phyloP scores from a whole-genome alignment of 2,888 invertebrate species.

The Lysandra bellargus region DNA sequence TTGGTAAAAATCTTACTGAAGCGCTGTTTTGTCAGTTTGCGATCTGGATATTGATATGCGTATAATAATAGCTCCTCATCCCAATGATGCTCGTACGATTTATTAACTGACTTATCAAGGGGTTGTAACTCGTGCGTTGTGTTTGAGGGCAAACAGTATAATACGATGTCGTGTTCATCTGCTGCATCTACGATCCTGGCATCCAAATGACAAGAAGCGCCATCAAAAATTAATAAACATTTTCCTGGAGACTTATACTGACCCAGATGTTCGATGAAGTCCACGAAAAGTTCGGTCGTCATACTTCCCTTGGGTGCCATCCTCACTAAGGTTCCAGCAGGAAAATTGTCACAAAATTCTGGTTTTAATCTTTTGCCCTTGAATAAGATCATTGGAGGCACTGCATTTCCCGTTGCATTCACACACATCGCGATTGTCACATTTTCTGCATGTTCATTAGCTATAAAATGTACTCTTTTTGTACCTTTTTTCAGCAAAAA shows the following conservation, averaged over 20 bases:
- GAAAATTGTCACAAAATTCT: constrained; percentile 39
- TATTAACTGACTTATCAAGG: constrained; percentile 40
- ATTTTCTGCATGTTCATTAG: constrained; percentile 36
- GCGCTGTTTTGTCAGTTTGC: constrained; percentile 37
- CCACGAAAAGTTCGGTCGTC: constrained; percentile 40
- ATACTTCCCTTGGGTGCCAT: constrained; percentile 41
- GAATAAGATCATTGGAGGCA: constrained; percentile 39
- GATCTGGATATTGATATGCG: constrained; percentile 36
- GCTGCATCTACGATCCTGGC: constrained; percentile 40
- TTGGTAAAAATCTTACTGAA: constrained; percentile 38
- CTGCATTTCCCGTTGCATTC: constrained; percentile 37
- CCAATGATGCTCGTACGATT: constrained; percentile 42
- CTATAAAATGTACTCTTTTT: constrained; percentile 36
- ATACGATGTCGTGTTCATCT: constrained; percentile 38
- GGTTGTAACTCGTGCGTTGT: constrained; percentile 43
- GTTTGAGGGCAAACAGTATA: constrained; percentile 42
- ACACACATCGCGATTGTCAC: constrained; percentile 35
- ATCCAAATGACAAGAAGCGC: constrained; percentile 40
- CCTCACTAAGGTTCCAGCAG: constrained; percentile 32
- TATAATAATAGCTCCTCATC: constrained; percentile 40
- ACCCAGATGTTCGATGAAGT: constrained; percentile 41
- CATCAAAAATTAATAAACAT: constrained; percentile 41
- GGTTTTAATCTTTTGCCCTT: constrained; percentile 40
- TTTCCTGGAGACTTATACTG: constrained; percentile 40
- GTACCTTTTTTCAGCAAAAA: constrained; percentile 37